These are phyloP conservation scores for Cercocebus atys DNA, from an alignment of 2,113 vertebrate genomes.

Conservation along the genomic window DNA sequence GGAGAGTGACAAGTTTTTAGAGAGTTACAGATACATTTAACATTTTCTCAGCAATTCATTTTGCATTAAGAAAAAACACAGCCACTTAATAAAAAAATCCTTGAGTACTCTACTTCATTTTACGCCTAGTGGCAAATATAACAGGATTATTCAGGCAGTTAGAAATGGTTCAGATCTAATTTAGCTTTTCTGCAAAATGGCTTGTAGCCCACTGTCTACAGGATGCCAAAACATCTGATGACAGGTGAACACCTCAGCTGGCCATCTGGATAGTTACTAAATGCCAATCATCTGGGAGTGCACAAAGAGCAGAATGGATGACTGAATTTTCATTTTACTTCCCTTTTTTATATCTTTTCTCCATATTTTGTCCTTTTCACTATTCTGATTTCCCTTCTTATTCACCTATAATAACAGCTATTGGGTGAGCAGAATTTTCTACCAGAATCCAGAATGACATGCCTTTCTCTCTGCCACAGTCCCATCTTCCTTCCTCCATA, in stretches of 20 bases:
- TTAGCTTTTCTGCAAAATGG: constrained; percentile 14
- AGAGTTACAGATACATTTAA: neutral
- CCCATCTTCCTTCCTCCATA: neutral
- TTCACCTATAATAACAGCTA: neutral
- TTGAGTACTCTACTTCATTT: neutral
- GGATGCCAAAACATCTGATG: neutral
- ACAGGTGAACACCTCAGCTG: neutral
- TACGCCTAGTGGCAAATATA: neutral
- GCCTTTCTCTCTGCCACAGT: neutral
- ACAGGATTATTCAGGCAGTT: neutral
- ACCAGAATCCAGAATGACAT: neutral
- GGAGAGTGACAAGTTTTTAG: neutral
- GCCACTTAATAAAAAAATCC: neutral
- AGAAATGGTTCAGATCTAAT: neutral
- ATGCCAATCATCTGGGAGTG: neutral
- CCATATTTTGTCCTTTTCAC: neutral
- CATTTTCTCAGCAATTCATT: constrained; percentile 1
- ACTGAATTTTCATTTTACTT: neutral
- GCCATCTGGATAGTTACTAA: neutral
- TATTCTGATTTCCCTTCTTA: neutral
- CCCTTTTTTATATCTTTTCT: neutral
- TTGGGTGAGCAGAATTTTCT: neutral
- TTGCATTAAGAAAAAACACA: neutral
- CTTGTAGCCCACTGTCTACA: neutral
- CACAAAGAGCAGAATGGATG: neutral